A percentile compares a stretch with the other conserved stretches of the same genome.
These are phyloP conservation scores for Regulus satrapa DNA, from an alignment of 2,113 vertebrate genomes.

Conservation along the genomic window DNA sequence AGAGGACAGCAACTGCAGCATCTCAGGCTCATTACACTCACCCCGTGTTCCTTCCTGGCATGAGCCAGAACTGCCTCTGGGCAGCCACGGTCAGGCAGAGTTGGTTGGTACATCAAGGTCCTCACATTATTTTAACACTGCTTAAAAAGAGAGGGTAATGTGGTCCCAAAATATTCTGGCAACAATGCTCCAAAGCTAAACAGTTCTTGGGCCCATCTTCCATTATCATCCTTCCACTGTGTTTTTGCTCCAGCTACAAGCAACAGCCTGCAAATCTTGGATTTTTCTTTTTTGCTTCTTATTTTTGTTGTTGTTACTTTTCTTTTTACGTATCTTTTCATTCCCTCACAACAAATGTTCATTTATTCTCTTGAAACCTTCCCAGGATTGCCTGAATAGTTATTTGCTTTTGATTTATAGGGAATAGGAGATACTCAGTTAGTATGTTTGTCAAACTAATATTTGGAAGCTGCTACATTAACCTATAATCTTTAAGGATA, in stretches of 20 bases:
- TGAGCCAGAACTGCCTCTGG: not conserved
- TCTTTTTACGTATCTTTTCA: not conserved
- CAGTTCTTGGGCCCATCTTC: not conserved
- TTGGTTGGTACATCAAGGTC: not conserved
- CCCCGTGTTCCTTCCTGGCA: accelerated
- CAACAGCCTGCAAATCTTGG: not conserved
- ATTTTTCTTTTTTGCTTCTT: not conserved
- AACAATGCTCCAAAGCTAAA: not conserved
- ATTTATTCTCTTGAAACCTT: not conserved
- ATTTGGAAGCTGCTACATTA: not conserved
- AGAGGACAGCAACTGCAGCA: not conserved
- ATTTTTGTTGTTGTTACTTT: not conserved
- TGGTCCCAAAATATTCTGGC: not conserved
- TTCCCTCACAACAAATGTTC: not conserved
- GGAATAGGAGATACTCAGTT: not conserved
- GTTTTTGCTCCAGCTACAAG: not conserved
- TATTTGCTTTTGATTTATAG: not conserved
- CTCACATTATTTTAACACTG: not conserved
- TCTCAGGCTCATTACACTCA: accelerated
- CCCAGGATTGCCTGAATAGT: not conserved
- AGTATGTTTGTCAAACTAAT: not conserved
- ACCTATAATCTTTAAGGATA: not conserved
- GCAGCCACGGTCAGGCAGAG: accelerated
- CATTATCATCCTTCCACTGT: not conserved
- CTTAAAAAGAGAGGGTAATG: not conserved